A percentile compares a stretch with the other conserved stretches of the same genome.
phyloP scores from a whole-genome alignment of 2,797 vertebrate genomes.

The Bradypodion pumilum region DNA sequence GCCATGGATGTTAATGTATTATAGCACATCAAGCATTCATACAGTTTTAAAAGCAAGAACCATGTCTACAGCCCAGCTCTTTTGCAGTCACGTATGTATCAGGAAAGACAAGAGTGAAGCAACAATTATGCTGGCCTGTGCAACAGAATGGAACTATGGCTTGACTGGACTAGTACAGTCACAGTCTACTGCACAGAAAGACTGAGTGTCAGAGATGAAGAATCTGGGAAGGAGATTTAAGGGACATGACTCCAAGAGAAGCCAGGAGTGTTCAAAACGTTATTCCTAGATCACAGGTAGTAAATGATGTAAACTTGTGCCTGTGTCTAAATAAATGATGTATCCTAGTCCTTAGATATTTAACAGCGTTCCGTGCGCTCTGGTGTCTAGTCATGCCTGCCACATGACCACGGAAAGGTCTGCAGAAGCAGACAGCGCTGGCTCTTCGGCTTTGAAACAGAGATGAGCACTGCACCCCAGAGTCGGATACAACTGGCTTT shows the following conservation, averaged over 20 bases:
- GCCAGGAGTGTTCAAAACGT: background rate
- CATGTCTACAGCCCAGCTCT: background rate
- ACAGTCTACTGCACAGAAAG: background rate
- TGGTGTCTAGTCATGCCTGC: too few relatives aligned
- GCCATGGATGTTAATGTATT: background rate
- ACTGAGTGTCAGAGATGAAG: background rate
- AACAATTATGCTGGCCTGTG: background rate
- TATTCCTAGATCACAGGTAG: background rate
- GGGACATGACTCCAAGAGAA: background rate
- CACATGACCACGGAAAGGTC: too few relatives aligned
- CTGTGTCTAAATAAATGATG: background rate
- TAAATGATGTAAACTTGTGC: background rate
- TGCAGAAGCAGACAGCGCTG: too few relatives aligned
- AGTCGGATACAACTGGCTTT: too few relatives aligned
- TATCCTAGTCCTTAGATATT: background rate
- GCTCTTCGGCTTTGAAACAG: too few relatives aligned
- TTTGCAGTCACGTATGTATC: background rate
- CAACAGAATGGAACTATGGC: background rate
- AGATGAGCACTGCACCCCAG: too few relatives aligned
- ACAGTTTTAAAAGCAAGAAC: background rate
- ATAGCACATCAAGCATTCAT: background rate
- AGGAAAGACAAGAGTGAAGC: background rate
- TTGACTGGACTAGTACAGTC: background rate
- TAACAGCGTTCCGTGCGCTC: too few relatives aligned
- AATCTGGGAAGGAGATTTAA: background rate